These are phyloP conservation scores for Gavialis gangeticus DNA, from an alignment of 2,113 vertebrate species.

Conservation along the genomic window DNA sequence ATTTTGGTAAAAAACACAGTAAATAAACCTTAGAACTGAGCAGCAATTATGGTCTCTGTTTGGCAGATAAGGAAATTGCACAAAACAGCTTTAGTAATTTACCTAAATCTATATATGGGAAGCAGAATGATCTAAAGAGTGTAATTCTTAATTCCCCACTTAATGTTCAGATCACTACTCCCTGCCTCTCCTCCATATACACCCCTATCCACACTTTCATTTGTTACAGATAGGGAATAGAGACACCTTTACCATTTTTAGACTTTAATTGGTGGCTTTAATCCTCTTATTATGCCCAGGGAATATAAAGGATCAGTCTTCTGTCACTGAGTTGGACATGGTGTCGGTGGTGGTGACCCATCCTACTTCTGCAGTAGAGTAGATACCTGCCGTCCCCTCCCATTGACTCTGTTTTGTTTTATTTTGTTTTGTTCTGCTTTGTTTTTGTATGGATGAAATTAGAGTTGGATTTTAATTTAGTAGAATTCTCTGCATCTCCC, in stretches of 20 bases:
- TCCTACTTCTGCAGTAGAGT: not conserved
- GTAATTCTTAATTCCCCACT: not conserved
- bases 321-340: rapidly evolving
- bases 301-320: not conserved
- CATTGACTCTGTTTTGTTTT: not conserved
- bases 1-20: not conserved
- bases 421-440: not conserved
- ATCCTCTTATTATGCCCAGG: not conserved
- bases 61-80: not conserved
- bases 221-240: not conserved
- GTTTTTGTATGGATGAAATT: not conserved
- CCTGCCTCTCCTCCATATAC: not conserved
- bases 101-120: not conserved
- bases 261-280: no score
- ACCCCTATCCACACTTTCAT: not conserved
- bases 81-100: not conserved
- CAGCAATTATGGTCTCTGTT: no score
- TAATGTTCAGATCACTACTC: not conserved
- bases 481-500: not conserved
- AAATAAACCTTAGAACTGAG: not conserved
- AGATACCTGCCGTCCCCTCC: not conserved
- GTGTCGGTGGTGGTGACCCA: not conserved
- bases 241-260: no score
- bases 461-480: not conserved
- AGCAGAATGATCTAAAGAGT: not conserved